Percentiles rank a stretch among this genome's conserved stretches.
Conservation (phyloP, 2,797 vertebrate genomes). For the Propithecus deckenii region DNA sequence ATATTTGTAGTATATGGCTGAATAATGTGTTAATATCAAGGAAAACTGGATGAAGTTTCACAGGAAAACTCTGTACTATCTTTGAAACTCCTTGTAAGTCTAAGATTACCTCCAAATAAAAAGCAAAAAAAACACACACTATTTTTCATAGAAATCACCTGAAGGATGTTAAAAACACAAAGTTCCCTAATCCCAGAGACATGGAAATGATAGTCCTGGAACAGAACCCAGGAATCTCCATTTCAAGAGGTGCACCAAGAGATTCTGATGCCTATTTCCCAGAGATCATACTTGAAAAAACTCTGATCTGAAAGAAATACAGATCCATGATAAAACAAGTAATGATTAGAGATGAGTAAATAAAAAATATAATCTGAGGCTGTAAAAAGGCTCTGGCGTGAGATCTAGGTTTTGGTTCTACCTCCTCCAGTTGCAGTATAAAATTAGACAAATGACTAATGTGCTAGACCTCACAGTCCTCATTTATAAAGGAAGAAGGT, state of each 20-base stretch:
- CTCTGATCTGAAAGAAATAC: neutral
- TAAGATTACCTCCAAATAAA: neutral
- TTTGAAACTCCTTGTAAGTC: neutral
- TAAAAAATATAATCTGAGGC: neutral
- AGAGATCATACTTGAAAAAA: neutral
- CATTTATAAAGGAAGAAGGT: neutral
- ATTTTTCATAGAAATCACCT: neutral
- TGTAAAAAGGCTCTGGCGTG: neutral
- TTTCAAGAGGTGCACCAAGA: neutral
- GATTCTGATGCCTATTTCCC: neutral
- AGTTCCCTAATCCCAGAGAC: neutral
- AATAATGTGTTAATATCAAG: neutral
- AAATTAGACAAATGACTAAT: neutral
- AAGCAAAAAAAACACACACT: neutral
- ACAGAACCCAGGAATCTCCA: neutral
- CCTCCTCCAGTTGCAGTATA: neutral
- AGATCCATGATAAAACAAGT: neutral
- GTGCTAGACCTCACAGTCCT: neutral
- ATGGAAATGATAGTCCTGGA: neutral
- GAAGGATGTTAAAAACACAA: neutral
- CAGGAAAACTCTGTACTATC: neutral
- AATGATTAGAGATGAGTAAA: neutral
- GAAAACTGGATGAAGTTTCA: neutral
- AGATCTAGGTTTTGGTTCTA: neutral
- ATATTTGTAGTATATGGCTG: neutral